A percentile compares a stretch with the other conserved stretches of the same genome.
These are phyloP conservation scores for Clepsis dumicolana DNA, from an alignment of 2,888 invertebrate genomes.

Conservation along the genomic window DNA sequence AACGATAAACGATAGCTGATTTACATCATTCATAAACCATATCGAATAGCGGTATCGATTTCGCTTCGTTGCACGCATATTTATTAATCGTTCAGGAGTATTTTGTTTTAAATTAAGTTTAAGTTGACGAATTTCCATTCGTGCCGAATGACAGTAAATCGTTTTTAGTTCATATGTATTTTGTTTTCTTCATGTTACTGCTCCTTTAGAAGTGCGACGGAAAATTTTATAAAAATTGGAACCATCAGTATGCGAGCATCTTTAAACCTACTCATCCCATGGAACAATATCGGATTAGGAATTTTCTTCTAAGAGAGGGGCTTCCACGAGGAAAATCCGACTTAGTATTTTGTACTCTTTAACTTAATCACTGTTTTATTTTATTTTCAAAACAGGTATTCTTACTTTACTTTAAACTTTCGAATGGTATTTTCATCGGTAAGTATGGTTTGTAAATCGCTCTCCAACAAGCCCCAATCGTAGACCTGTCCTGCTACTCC, in stretches of 20 bases:
- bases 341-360: not conserved
- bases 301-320: not conserved
- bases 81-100: not conserved
- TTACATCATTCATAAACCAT: not conserved
- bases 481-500: too few species aligned
- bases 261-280: conserved; percentile 1
- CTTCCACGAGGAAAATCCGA: conserved; percentile 6
- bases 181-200: too few species aligned
- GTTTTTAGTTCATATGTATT: too few species aligned
- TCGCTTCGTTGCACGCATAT: not conserved
- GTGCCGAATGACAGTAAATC: too few species aligned
- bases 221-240: not conserved
- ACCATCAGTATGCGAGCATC: not conserved
- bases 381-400: not conserved
- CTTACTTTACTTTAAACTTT: too few species aligned
- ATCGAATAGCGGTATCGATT: not conserved
- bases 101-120: too few species aligned
- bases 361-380: conserved; percentile 1
- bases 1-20: not conserved
- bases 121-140: too few species aligned
- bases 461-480: too few species aligned
- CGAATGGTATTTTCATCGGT: too few species aligned
- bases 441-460: too few species aligned
- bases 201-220: too few species aligned
- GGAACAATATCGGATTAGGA: conserved; percentile 19